Evolutionary conservation across 2,888 invertebrate species (phyloP).

Genomic region (Metalampra italica): DNA sequence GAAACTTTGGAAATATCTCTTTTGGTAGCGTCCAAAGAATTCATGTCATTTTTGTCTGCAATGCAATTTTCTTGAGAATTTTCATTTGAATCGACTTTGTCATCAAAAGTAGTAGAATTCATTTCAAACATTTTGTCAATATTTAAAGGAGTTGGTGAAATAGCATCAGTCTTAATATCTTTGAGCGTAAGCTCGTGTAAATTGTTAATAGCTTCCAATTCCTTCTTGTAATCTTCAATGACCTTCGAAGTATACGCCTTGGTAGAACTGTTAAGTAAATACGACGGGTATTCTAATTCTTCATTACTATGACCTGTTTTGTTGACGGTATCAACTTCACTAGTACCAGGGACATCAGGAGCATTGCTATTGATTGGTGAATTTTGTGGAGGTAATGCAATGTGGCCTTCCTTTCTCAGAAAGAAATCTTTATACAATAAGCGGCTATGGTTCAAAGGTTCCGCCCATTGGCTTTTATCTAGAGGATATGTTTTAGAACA

Average conservation of each 20-base stretch:
- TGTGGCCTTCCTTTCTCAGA: constrained; percentile 60
- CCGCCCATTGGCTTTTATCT: constrained; percentile 43
- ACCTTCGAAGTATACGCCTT: constrained; percentile 75
- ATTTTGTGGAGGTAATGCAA: constrained; percentile 59
- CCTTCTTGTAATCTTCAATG: constrained; percentile 73
- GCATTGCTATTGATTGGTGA: constrained; percentile 45
- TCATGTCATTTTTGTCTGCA: constrained; percentile 20
- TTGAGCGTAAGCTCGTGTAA: constrained; percentile 68
- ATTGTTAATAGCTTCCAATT: constrained; percentile 69
- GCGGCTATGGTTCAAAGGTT: constrained; percentile 66
- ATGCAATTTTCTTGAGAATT: constrained; percentile 22
- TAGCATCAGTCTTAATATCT: constrained; percentile 66
- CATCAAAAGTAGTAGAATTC: constrained; percentile 35
- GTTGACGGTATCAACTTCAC: constrained; percentile 23
- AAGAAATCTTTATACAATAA: constrained; percentile 70
- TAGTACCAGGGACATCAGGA: constrained; percentile 25
- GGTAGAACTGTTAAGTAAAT: constrained; percentile 63
- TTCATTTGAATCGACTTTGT: constrained; percentile 33
- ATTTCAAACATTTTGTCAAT: constrained; percentile 68
- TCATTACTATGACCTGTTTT: constrained; percentile 28
- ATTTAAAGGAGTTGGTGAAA: constrained; percentile 65
- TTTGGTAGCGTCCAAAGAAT: constrained; percentile 37
- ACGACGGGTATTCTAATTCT: constrained; percentile 57
- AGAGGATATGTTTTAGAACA: constrained; percentile 39
- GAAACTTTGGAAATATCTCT: constrained; percentile 60